Base-by-base conservation (phyloP, 1,140 invertebrate genomes). In the Potamilus streckersoni region DNA sequence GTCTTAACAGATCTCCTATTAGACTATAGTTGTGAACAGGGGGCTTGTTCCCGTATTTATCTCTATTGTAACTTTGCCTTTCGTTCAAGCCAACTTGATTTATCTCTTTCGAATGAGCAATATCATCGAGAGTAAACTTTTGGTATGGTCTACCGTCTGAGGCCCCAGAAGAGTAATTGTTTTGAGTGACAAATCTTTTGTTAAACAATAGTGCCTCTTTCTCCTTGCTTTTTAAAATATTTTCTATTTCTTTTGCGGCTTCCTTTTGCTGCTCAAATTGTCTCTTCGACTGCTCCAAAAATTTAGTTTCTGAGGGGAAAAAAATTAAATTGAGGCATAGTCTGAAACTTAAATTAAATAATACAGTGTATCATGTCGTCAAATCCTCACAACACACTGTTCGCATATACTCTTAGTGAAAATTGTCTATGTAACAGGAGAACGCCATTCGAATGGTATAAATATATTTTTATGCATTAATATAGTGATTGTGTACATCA, bases 21-120 rank as follows among this genome's bases (percentile, higher is more conserved):
- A 81, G 60, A 66, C 76, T 77, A 65, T 85, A 85, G 23, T 83
- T 83, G 66, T 85, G 82, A 19, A 78, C 76, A 38, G 79, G 82
- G 2, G 82, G 70, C 59, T 76, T 72, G 16, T 61, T 31, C 20
- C 80, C 76, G 76, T 84, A 82, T 71, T 80, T 83, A 62, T 85
- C 84, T 61, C 77, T 71, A 62, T 85, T 83, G 74, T 79, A 85
- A 60, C 70, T 81, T 38, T 78, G 79, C 27, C 38, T 72, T 17
- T 75, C 60, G 20, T 76, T 80, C 14, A 82, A 71, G 16, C 84
- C 83, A 38, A 84, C 49, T 15, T 57, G 75, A 57, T 85, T 85
- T 11, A 85, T 84, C 23, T 85, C 82, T n/a, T 77, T 66, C 3
- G 83, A 62, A 55, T 79, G 81, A 70, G 79, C 62, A 5, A 84